phyloP scores from a whole-genome alignment of 1,140 invertebrate genomes.

The Popillia japonica region DNA sequence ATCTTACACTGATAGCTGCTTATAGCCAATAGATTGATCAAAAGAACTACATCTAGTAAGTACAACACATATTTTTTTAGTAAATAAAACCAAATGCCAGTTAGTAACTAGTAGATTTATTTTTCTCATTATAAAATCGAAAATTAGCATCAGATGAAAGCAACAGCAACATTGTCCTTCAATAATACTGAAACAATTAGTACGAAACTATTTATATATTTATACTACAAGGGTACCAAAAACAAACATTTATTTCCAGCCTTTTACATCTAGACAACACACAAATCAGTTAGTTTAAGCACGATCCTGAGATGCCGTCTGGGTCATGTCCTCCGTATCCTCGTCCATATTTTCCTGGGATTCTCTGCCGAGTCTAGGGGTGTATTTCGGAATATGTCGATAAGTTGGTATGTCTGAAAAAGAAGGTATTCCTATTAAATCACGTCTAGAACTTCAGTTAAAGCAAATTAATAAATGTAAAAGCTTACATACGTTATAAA shows the following conservation, averaged over 20 bases:
- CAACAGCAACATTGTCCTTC: background rate
- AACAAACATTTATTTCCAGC: constrained; percentile 15
- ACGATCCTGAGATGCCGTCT: background rate
- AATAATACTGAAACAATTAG: constrained; percentile 29
- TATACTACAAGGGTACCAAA: constrained; percentile 19
- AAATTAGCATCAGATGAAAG: background rate
- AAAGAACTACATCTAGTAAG: too few species aligned
- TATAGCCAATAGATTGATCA: too few species aligned
- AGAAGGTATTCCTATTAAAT: background rate
- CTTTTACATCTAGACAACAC: constrained; percentile 8
- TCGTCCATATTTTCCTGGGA: constrained; percentile 27
- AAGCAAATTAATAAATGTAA: too few species aligned
- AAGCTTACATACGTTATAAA: too few species aligned
- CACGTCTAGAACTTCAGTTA: background rate
- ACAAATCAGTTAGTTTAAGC: background rate
- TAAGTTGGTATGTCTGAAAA: constrained; percentile 20
- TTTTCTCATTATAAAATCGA: constrained; percentile 7
- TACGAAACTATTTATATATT: constrained; percentile 21
- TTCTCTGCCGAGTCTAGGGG: constrained; percentile 12
- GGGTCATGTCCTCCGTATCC: background rate
- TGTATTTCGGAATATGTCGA: constrained; percentile 11
- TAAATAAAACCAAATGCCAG: background rate
- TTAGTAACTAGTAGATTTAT: constrained; percentile 24
- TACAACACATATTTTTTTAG: too few species aligned
- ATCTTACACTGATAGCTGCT: too few species aligned